Conservation (phyloP, 2,113 vertebrate genomes). For the Pycnonotus jocosus region DNA sequence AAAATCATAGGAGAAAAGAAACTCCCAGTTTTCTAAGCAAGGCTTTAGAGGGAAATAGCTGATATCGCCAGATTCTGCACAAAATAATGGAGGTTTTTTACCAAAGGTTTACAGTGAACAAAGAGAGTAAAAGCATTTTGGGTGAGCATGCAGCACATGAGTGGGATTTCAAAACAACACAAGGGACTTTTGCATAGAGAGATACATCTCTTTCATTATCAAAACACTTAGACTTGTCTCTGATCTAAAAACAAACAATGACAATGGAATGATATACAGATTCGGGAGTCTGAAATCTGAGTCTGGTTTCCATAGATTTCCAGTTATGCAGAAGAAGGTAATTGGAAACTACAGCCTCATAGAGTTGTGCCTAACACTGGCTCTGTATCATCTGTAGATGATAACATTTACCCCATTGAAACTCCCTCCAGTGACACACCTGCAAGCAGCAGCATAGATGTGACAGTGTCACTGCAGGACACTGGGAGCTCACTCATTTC, state of each 20-base stretch:
- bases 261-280: not conserved
- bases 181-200: not conserved
- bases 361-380: not conserved
- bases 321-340: not conserved
- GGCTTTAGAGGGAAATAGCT: not conserved
- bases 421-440: not conserved
- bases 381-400: not conserved
- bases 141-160: not conserved
- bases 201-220: not conserved
- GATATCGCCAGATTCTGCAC: not conserved
- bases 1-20: not conserved
- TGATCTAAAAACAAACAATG: not conserved
- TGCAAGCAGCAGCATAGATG: not conserved
- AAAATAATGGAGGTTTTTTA: not conserved
- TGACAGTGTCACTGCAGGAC: not conserved
- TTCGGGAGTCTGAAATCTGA: not conserved
- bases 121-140: not conserved
- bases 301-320: not conserved
- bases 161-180: not conserved
- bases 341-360: not conserved
- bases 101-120: not conserved
- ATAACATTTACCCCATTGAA: fast-evolving
- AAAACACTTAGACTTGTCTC: not conserved
- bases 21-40: not conserved
- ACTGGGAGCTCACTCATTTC: not conserved